Percentiles rank a stretch among this genome's conserved stretches.
phyloP scores from a whole-genome alignment of 2,888 invertebrate genomes.

The Brachypterus glaber region DNA sequence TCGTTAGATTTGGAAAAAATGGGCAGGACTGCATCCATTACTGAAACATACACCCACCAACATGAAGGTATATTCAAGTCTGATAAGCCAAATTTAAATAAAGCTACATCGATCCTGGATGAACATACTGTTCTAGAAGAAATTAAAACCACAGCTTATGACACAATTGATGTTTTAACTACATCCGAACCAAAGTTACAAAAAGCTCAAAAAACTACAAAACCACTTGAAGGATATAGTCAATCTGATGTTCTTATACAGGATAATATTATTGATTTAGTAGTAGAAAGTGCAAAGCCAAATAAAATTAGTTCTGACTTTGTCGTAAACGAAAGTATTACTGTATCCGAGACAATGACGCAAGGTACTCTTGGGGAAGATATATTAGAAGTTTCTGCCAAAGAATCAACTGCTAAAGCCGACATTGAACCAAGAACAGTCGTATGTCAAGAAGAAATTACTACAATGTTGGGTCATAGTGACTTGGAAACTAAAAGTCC shows the following conservation, averaged over 20 bases:
- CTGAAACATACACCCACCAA: conserved; percentile 34
- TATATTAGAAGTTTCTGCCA: conserved; percentile 38
- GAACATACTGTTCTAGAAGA: conserved; percentile 8
- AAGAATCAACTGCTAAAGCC: conserved; percentile 40
- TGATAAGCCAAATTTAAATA: conserved; percentile 15
- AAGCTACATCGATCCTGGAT: conserved; percentile 11
- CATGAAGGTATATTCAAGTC: conserved; percentile 31
- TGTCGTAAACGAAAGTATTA: conserved; percentile 34
- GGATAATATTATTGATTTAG: conserved; percentile 21
- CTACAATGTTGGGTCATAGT: conserved; percentile 1
- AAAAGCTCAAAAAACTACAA: conserved; percentile 29
- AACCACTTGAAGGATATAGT: conserved; percentile 18
- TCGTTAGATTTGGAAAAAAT: conserved; percentile 28
- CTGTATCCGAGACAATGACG: conserved; percentile 36
- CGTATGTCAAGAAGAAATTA: conserved; percentile 38
- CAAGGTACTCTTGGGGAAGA: conserved; percentile 37
- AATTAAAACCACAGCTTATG: not conserved
- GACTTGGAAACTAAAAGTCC: conserved; percentile 23
- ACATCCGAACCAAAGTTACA: too few species aligned
- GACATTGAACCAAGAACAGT: conserved; percentile 41
- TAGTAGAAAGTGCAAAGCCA: conserved; percentile 26
- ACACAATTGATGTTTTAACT: conserved; percentile 12
- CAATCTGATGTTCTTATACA: conserved; percentile 11
- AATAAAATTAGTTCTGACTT: conserved; percentile 32
- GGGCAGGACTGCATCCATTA: conserved; percentile 29